A percentile compares a stretch with the other conserved stretches of the same genome.
phyloP scores from a whole-genome alignment of 2,113 vertebrate genomes.

The Vireo altiloquus region DNA sequence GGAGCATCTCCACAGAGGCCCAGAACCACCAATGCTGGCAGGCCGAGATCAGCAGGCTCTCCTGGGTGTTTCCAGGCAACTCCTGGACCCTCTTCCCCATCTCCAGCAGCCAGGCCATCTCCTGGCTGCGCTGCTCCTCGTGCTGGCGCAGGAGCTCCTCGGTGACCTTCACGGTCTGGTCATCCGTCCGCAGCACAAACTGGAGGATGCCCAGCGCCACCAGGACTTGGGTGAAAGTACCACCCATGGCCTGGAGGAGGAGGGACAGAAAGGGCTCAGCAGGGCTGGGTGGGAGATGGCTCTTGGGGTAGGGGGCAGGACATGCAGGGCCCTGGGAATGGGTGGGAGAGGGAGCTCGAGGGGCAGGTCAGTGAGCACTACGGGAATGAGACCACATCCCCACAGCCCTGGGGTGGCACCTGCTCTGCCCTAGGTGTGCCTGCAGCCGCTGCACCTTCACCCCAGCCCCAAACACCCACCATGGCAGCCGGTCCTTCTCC shows the following conservation, averaged over 20 bases:
- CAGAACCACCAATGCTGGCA: neutral
- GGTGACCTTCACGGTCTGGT: fast-evolving
- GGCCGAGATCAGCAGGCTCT: neutral
- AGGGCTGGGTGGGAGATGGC: neutral
- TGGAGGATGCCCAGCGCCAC: fast-evolving
- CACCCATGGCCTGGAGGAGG: neutral
- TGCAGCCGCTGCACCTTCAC: fast-evolving
- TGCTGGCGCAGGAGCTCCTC: neutral
- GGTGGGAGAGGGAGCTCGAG: neutral
- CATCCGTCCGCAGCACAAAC: fast-evolving
- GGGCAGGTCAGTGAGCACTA: neutral
- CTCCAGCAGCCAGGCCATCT: neutral
- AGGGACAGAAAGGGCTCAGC: neutral
- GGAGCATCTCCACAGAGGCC: neutral
- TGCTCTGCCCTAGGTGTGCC: neutral
- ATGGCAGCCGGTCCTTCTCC: neutral
- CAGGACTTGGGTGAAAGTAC: fast-evolving
- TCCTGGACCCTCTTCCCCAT: neutral
- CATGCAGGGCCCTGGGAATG: neutral
- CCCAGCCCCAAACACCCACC: neutral
- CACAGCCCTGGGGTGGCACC: neutral
- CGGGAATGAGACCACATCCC: neutral
- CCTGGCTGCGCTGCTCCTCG: neutral
- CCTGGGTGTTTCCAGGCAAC: fast-evolving
- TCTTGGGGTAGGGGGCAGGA: neutral